Evolutionary conservation across 2,888 invertebrate genomes (phyloP).

Genomic region (Incurvaria masculella): DNA sequence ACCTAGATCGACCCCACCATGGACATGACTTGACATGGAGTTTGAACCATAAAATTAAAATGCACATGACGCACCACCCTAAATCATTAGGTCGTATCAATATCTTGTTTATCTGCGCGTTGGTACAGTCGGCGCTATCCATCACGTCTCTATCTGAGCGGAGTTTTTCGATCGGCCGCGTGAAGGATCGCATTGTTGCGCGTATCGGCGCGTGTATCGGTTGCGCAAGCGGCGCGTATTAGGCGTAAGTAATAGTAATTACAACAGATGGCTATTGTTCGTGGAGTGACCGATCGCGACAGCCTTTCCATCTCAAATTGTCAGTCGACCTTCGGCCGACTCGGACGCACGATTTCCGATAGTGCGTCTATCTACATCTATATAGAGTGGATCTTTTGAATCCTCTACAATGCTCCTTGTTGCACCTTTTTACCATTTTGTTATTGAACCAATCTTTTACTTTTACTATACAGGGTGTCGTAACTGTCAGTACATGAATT

Average conservation of each 20-base stretch:
- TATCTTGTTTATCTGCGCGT: background rate
- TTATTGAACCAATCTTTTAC: too few relatives aligned
- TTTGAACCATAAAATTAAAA: too few relatives aligned
- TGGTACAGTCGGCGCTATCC: too few relatives aligned
- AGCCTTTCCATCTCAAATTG: constrained; percentile 25
- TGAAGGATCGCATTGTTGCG: constrained; percentile 27
- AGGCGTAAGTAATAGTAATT: constrained; percentile 45
- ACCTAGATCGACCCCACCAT: too few relatives aligned
- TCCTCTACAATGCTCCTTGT: too few relatives aligned
- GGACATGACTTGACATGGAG: too few relatives aligned
- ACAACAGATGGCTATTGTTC: constrained; percentile 54
- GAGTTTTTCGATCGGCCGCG: constrained; percentile 6
- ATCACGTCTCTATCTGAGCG: background rate
- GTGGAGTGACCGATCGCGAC: constrained; percentile 35
- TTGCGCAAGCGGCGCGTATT: constrained; percentile 30
- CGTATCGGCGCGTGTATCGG: constrained; percentile 31
- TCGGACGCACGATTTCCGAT: constrained; percentile 47
- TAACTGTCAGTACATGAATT: too few relatives aligned
- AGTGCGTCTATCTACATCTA: constrained; percentile 25
- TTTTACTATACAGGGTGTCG: too few relatives aligned
- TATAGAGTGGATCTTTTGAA: too few relatives aligned
- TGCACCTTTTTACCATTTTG: too few relatives aligned
- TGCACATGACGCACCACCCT: too few relatives aligned
- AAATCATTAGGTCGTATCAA: too few relatives aligned
- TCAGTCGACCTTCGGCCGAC: constrained; percentile 40